Percentiles rank a stretch among this genome's conserved stretches.
Conservation (phyloP, 2,113 vertebrate genomes). For the Leucosticte australis region DNA sequence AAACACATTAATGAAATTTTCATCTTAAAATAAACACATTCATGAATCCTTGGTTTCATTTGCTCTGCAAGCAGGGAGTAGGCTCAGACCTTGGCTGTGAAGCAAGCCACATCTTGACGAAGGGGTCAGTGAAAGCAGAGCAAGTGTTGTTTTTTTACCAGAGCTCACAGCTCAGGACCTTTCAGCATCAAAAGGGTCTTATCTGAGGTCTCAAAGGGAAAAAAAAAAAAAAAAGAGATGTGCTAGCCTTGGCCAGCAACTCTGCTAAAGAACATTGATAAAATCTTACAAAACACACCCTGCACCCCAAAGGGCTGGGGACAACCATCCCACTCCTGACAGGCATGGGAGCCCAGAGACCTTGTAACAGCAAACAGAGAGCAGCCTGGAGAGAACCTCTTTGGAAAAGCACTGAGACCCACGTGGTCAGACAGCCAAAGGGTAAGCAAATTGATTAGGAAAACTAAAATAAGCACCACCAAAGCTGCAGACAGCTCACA, state of each 20-base stretch:
- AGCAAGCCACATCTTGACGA: neutral
- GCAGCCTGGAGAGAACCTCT: neutral
- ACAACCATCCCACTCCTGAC: neutral
- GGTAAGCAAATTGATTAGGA: neutral
- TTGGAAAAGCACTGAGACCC: fast-evolving
- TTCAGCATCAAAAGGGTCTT: neutral
- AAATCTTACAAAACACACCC: neutral
- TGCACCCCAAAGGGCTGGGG: neutral
- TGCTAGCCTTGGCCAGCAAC: neutral
- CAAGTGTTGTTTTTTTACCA: neutral
- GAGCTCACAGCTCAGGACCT: neutral
- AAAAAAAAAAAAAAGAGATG: neutral
- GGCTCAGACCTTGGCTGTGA: neutral
- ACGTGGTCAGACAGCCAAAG: neutral
- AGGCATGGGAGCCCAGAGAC: neutral
- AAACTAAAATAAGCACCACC: neutral
- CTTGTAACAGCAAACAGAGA: neutral
- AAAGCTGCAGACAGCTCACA: neutral
- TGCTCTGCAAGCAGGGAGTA: neutral
- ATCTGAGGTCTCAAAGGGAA: neutral
- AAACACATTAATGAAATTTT: neutral
- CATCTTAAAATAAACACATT: neutral
- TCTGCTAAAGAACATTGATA: neutral
- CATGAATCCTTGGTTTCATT: neutral
- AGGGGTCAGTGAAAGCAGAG: neutral